Percentiles rank a stretch among this genome's conserved stretches.
Evolutionary conservation across 2,113 vertebrate genomes (phyloP).

Genomic region (Arenaria interpres): DNA sequence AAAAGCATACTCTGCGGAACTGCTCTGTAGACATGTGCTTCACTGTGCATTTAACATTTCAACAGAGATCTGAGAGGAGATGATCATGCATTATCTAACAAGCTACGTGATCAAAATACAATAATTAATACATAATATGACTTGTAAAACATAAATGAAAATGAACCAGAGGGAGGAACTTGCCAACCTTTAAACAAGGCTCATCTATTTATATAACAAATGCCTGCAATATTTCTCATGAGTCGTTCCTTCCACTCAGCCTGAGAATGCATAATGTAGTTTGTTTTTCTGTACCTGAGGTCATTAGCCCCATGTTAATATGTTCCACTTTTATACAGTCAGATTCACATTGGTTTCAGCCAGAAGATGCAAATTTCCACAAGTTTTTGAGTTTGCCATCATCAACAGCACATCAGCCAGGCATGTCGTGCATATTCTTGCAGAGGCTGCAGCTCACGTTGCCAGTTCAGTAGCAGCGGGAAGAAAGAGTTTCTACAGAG

Average conservation of each 20-base stretch:
- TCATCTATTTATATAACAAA: constrained; percentile 43
- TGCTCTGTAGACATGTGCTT: not conserved
- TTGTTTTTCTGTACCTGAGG: not conserved
- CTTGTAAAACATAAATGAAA: constrained; percentile 51
- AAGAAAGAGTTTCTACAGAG: not conserved
- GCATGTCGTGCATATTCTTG: not conserved
- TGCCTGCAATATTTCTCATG: constrained; percentile 33
- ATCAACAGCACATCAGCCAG: not conserved
- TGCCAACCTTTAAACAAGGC: constrained; percentile 18
- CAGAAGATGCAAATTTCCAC: not conserved
- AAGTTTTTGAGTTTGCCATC: not conserved
- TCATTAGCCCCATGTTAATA: not conserved
- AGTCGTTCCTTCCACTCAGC: constrained; percentile 22
- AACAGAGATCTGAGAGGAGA: not conserved
- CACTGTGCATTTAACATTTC: not conserved
- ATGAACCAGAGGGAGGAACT: constrained; percentile 6
- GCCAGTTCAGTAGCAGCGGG: not conserved
- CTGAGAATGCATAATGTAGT: not conserved
- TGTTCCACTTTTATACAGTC: not conserved
- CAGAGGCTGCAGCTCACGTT: not conserved
- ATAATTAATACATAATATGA: constrained; percentile 45
- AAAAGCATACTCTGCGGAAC: not conserved
- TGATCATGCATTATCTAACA: constrained; percentile 26
- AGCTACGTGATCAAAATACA: constrained; percentile 18
- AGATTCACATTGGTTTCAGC: not conserved